Conservation (phyloP, 2,113 vertebrate species). For the Pao palembangensis region DNA sequence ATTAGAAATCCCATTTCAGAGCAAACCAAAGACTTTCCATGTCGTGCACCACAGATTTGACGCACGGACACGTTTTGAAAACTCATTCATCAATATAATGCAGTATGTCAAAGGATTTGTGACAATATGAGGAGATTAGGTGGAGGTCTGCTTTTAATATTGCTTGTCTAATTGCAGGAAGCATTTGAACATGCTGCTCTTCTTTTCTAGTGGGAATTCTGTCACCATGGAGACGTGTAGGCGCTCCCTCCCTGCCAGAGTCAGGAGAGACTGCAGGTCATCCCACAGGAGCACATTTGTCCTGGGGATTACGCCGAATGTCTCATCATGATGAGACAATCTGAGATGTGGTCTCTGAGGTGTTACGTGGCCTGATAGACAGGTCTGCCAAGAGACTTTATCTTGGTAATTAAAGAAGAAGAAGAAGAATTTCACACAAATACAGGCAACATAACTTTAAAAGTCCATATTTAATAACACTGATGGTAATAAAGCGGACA, state of each 20-base stretch:
- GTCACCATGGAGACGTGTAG: slow-evolving; percentile 65
- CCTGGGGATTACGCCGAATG: slow-evolving; percentile 33
- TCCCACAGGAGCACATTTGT: slow-evolving; percentile 48
- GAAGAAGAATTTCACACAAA: too few relatives aligned
- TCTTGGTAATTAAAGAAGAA: too few relatives aligned
- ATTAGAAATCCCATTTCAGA: slow-evolving; percentile 18
- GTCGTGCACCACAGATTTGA: too few relatives aligned
- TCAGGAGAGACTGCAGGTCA: slow-evolving; percentile 29
- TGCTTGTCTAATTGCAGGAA: neutral
- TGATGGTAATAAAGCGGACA: too few relatives aligned
- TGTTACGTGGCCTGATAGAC: too few relatives aligned
- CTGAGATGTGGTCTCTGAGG: neutral
- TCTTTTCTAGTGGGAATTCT: slow-evolving; percentile 60
- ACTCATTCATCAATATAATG: too few relatives aligned
- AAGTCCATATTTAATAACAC: too few relatives aligned
- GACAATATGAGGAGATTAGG: neutral
- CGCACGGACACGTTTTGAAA: neutral
- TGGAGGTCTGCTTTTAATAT: neutral
- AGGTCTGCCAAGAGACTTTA: too few relatives aligned
- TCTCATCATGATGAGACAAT: slow-evolving; percentile 41
- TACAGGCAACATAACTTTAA: too few relatives aligned
- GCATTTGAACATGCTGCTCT: slow-evolving; percentile 7
- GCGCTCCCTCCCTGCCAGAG: slow-evolving; percentile 36
- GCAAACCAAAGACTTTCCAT: neutral
- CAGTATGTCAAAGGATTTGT: too few relatives aligned